Evolutionary conservation across 2,888 invertebrate genomes (phyloP), one percentile per base, ranked within the genome.

Genomic region (Hecatera dysodea): DNA sequence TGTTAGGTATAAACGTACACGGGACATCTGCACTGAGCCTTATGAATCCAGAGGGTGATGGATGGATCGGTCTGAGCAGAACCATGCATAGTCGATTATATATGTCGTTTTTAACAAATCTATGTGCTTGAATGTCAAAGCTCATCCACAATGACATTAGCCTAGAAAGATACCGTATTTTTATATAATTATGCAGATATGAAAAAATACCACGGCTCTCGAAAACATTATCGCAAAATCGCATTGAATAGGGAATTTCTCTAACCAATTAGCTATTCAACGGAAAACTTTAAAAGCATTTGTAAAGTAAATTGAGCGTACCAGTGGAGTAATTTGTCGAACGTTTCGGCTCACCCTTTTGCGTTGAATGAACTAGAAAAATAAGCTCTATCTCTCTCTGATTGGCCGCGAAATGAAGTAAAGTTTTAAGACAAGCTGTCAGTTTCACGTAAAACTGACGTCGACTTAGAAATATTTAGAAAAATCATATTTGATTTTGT

Each of bases 11-110:
- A 89, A 86, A 87, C 86, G 91, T 89, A 85, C 84, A 86, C 82
- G 88, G 89, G 88, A 91, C 92, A 92, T 93, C 90, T 92, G 92
- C 89, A 90, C 84, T 89, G 85, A 88, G 91, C 91, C 92, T 93
- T 94, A 94, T 93, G 94, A 94, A 93, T 92, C 90, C 87, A 86
- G 90, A 91, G 90, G 87, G 86, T 94, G 94, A 95, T 94, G 93
- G 94, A 95, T 95, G 92, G 92, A 88, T 89, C 84, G 84, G 86
- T 81, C 87, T 68, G 67, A 80, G 80, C 84, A 85, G 86, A 85
- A 83, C 85, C 69, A 62, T 75, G 85, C 64, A 82, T 71, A 77
- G 53, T 70, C 69, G 85, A 82, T 81, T 74, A 84, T 67, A n/a
- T 33, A 70, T 63, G 64, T 73, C 72, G 48, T 68, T 73, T 79